Evolutionary conservation across 2,797 vertebrate genomes (phyloP), one percentile per base, ranked within the genome.

Genomic region (Pogonophryne albipinna): DNA sequence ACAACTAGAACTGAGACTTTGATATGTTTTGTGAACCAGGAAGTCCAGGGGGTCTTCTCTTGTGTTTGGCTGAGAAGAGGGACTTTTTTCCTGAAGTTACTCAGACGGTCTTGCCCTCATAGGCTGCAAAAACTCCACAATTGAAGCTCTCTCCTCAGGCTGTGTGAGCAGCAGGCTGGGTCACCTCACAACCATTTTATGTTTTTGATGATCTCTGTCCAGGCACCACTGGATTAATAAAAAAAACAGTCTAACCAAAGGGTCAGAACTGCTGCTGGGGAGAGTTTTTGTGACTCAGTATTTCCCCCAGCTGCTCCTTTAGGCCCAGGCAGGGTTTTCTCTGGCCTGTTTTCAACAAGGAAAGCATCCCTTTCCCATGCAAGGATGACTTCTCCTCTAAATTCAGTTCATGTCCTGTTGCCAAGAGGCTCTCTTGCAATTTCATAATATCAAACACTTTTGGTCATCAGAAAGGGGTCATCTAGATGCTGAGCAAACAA

Each of bases 271-370:
- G 23, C 68, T 81, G 74, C 5, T 2, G 63, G 62, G 67, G 71
- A 65, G 44, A 11, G 19, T 75, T 70, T 60, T 0, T 57, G 70
- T 89, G 84, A 87, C 72, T 90, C 89, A 91, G 61, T 80, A 7
- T 87, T 86, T 87, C 74, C 84, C 27, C 82, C 87, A 84, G 80
- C 84, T 87, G 84, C 65, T 89, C 82, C 89, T 87, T 82, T 75
- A 86, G 76, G 69, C 69, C 76, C 78, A 49, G 65, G 64, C 68
- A 38, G 56, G 20, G 62, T 83, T 82, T 86, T 87, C 57, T 84
- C 82, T 76, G 66, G 81, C 60, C 17, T 9, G n/a, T 49, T 79
- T 50, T 67, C 71, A 79, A 59, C 62, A 78, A 63, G 62, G 65
- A 79, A 84, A 78, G 52, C 74, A 78, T 66, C 45, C 10, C 0